Percentiles rank a stretch among this genome's conserved stretches.
These are phyloP conservation scores for Drosophila antonietae DNA, from an alignment of 2,888 invertebrate species.

Conservation along the genomic window DNA sequence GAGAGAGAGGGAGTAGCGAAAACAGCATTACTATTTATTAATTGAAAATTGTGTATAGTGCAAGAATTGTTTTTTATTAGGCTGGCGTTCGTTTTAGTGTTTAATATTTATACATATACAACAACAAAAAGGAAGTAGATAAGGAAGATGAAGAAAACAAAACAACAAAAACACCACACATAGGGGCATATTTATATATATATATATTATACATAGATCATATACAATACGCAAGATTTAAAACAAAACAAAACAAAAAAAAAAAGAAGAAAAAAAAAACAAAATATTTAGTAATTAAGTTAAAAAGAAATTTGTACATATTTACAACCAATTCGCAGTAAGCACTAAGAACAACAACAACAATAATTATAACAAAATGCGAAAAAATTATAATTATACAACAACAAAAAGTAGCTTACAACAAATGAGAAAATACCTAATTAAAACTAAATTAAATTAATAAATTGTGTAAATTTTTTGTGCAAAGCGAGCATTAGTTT, in stretches of 20 bases:
- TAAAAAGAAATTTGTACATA: conserved; percentile 73
- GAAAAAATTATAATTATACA: conserved; percentile 66
- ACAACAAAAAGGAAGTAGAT: conserved; percentile 19
- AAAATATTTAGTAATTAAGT: conserved; percentile 51
- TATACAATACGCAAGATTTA: conserved; percentile 51
- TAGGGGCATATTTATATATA: conserved; percentile 64
- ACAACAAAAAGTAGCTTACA: conserved; percentile 56
- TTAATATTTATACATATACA: conserved; percentile 80
- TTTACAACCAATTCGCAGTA: conserved; percentile 75
- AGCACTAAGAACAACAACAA: conserved; percentile 64
- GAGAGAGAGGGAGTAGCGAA: conserved; percentile 45
- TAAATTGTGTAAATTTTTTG: conserved; percentile 76
- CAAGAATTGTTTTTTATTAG: conserved; percentile 72
- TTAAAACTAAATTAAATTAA: conserved; percentile 66
- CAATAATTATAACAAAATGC: conserved; percentile 49
- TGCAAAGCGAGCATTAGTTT: conserved; percentile 75
- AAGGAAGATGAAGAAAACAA: conserved; percentile 14
- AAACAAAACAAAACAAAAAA: conserved; percentile 20
- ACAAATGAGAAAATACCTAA: conserved; percentile 45
- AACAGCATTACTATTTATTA: conserved; percentile 78
- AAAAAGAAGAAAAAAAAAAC: conserved; percentile 20
- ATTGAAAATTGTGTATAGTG: conserved; percentile 69
- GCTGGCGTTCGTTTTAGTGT: conserved; percentile 76
- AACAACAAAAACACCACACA: conserved; percentile 51
- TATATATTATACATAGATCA: conserved; percentile 64